A percentile compares a stretch with the other conserved stretches of the same genome.
Conservation (phyloP, 2,113 vertebrate genomes). For the Dasyprocta punctata region DNA sequence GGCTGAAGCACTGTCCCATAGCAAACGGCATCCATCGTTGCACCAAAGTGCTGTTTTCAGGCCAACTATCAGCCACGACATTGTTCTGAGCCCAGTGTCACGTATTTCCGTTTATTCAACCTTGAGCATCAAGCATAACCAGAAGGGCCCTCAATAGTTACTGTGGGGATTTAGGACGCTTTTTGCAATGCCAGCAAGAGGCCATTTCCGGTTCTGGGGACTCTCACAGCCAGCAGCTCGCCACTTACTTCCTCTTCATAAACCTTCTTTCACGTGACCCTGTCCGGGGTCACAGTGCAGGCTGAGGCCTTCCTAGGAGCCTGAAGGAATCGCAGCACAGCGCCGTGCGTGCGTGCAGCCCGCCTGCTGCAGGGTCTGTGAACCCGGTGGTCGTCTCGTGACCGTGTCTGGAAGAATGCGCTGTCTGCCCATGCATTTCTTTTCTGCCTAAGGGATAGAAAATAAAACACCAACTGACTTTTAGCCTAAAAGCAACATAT, state of each 20-base stretch:
- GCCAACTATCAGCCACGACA: not conserved
- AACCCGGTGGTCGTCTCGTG: conserved; percentile 61
- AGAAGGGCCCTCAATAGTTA: not conserved
- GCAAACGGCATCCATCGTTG: not conserved
- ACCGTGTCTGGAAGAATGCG: not conserved
- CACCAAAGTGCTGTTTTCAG: not conserved
- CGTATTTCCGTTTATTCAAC: not conserved
- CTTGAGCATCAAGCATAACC: not conserved
- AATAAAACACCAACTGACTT: conserved; percentile 62
- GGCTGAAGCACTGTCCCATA: not conserved
- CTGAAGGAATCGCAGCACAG: not conserved
- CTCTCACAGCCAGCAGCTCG: not conserved
- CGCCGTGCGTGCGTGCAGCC: not conserved
- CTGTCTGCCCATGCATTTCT: conserved; percentile 63
- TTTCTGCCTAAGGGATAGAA: conserved; percentile 68
- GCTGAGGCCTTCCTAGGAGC: not conserved
- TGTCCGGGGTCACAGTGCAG: not conserved
- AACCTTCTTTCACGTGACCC: not conserved
- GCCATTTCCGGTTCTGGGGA: not conserved
- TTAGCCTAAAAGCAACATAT: not conserved
- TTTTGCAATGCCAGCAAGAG: not conserved
- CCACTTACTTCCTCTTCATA: not conserved
- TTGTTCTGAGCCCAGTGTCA: not conserved
- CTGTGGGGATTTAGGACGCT: not conserved
- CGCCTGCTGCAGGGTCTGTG: not conserved